phyloP scores from a whole-genome alignment of 2,888 invertebrate species.

The Drosophila atripex region DNA sequence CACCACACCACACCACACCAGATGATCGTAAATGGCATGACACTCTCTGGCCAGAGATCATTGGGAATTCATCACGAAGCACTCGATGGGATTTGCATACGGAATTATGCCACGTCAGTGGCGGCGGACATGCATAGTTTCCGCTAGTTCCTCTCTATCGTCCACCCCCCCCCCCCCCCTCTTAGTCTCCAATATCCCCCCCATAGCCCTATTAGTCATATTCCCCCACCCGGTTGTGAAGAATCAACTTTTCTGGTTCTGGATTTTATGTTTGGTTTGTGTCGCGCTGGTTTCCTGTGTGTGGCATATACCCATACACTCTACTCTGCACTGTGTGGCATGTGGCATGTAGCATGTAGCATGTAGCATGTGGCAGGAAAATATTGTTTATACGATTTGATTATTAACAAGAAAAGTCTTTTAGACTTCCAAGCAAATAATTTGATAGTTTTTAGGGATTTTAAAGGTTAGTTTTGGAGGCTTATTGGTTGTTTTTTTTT shows the following conservation, averaged over 20 bases:
- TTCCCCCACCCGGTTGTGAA: constrained; percentile 30
- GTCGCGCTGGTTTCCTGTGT: constrained; percentile 63
- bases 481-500: too few species aligned
- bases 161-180: constrained; percentile 13
- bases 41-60: constrained; percentile 48
- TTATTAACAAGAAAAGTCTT: not conserved
- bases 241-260: not conserved
- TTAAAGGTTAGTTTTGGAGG: too few species aligned
- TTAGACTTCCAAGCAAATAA: not conserved
- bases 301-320: constrained; percentile 3
- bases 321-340: too few species aligned
- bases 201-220: constrained; percentile 12
- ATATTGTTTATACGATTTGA: not conserved
- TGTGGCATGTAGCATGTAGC: too few species aligned
- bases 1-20: constrained; percentile 1
- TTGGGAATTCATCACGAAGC: constrained; percentile 60
- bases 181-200: not conserved
- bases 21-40: constrained; percentile 14
- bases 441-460: not conserved
- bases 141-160: constrained; percentile 51
- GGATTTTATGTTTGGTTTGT: constrained; percentile 52
- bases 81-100: constrained; percentile 66
- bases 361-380: not conserved
- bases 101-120: constrained; percentile 54
- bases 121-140: not conserved